phyloP scores from a whole-genome alignment of 1,140 invertebrate species.

The Berghia stephanieae region DNA sequence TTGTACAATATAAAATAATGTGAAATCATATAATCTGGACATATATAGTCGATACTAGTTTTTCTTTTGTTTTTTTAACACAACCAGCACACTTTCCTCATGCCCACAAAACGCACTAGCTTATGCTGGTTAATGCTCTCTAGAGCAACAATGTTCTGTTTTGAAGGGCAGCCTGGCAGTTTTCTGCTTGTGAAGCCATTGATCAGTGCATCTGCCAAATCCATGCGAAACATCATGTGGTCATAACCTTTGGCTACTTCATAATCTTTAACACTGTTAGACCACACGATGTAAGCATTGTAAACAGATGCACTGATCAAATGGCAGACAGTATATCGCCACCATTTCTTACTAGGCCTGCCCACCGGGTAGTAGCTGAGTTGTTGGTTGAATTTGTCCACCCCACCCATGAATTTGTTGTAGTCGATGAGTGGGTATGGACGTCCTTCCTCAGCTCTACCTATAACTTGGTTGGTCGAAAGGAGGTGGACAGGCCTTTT shows the following conservation, averaged over 20 bases:
- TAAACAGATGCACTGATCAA: too few relatives aligned
- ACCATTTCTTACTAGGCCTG: slow-evolving; percentile 5
- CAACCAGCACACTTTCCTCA: background rate
- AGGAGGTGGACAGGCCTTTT: background rate
- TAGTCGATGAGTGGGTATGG: too few relatives aligned
- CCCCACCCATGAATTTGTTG: slow-evolving; percentile 14
- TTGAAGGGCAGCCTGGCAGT: background rate
- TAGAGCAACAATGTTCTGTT: background rate
- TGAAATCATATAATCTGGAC: too few relatives aligned
- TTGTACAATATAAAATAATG: too few relatives aligned
- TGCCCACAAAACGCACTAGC: background rate
- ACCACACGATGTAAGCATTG: too few relatives aligned
- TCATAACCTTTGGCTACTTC: too few relatives aligned
- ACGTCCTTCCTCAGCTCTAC: too few relatives aligned
- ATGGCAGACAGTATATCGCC: background rate
- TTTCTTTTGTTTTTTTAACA: too few relatives aligned
- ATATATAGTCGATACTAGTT: too few relatives aligned
- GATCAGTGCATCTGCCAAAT: too few relatives aligned
- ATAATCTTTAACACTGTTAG: too few relatives aligned
- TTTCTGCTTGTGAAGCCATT: background rate
- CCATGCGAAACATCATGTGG: too few relatives aligned
- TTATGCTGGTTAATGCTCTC: background rate
- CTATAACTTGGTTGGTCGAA: background rate
- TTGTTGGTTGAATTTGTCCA: slow-evolving; percentile 9
- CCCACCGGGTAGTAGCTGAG: background rate